phyloP scores from a whole-genome alignment of 2,888 invertebrate genomes.

The Mimas tiliae region DNA sequence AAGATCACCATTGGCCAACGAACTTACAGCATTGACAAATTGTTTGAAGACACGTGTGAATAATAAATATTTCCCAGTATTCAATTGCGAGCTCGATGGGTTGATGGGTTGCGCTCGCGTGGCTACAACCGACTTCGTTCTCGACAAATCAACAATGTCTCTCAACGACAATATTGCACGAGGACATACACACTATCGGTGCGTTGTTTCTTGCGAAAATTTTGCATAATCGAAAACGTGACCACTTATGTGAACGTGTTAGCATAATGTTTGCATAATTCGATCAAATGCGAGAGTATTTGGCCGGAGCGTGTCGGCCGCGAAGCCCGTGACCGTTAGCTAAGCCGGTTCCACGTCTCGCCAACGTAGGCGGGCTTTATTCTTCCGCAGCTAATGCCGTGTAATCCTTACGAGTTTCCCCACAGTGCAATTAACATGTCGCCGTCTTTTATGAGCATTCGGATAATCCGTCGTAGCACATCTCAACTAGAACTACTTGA shows the following conservation, averaged over 20 bases:
- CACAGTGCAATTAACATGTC: slow-evolving; percentile 21
- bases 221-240: slow-evolving; percentile 44
- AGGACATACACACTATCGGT: slow-evolving; percentile 44
- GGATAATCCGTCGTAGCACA: slow-evolving; percentile 12
- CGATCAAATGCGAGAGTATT: slow-evolving; percentile 50
- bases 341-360: slow-evolving; percentile 39
- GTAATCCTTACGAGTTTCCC: slow-evolving; percentile 13
- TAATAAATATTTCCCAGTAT: slow-evolving; percentile 14
- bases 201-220: slow-evolving; percentile 44
- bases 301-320: slow-evolving; percentile 33
- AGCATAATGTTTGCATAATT: slow-evolving; percentile 48
- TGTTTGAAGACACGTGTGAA: slow-evolving; percentile 20
- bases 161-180: slow-evolving; percentile 25
- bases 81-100: not conserved
- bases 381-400: slow-evolving; percentile 8
- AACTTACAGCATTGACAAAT: not conserved
- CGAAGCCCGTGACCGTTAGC: slow-evolving; percentile 37
- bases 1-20: not conserved
- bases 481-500: slow-evolving; percentile 4
- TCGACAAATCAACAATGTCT: not conserved
- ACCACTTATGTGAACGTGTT: slow-evolving; percentile 44
- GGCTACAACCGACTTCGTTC: not conserved
- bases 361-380: slow-evolving; percentile 4
- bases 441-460: slow-evolving; percentile 18
- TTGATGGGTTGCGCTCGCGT: not conserved